Evolutionary conservation across 1,140 invertebrate genomes (phyloP), one percentile per base, ranked within the genome.

Genomic region (Forficula auricularia): DNA sequence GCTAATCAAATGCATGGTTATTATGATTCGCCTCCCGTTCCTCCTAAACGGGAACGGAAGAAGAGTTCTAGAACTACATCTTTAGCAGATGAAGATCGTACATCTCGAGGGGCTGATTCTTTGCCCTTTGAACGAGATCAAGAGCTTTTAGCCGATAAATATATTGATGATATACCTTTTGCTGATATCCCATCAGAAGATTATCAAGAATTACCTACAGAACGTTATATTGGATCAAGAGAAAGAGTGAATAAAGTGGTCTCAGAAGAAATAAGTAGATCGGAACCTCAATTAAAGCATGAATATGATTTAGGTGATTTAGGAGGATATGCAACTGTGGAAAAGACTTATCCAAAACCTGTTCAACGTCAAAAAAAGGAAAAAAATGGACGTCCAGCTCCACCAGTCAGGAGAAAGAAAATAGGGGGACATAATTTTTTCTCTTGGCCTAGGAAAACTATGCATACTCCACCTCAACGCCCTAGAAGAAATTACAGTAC

Each of bases 31-130:
- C 47, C 48, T 3, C 63, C 62, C 1, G 43, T 59, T 9, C 47
- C 63, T 0, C 66, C 66, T 0, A 66, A 65, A 31, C 56, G 65
- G 40, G 56, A 57, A 31, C 62, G 65, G 0, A 51, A 70, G 18
- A 10, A 15, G 9, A 41, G 20, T 16, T 78, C 77, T 0, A 57
- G 70, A 40, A 13, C 38, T 12, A 70, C 71, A 1, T 73, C 72
- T 0, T 48, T 72, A 9, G 67, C 65, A 3, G 58, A 57, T 43
- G 78, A 81, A 40, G 75, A 79, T 43, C 64, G 75, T 14, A 78
- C 75, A 2, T 80, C 77, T 0, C 67, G 72, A 42, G 78, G 75
- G 1, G 75, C 75, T 3, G 76, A 80, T 40, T 80, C 77, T 1
- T 51, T 72, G 13, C 64, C 44, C 14, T 32, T 32, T 4, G 44